Evolutionary conservation across 2,797 vertebrate genomes (phyloP).

Genomic region (Peromyscus aztecus): DNA sequence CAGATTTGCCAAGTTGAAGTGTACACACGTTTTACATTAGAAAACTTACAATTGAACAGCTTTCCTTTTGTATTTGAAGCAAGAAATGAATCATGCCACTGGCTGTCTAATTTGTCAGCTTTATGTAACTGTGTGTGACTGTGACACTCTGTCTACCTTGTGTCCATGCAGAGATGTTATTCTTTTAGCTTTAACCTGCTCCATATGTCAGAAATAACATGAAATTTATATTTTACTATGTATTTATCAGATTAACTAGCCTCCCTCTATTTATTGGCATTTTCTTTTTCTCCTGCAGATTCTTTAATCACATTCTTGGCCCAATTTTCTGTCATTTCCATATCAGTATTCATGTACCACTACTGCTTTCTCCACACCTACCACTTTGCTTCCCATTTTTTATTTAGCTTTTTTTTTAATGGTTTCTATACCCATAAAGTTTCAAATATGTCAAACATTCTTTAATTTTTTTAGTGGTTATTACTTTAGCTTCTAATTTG

Average conservation of each 20-base stretch:
- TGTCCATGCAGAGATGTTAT: not conserved
- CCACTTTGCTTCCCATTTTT: not conserved
- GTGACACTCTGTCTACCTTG: not conserved
- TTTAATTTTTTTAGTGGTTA: not conserved
- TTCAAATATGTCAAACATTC: conserved; percentile 50
- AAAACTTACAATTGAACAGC: not conserved
- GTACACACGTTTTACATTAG: not conserved
- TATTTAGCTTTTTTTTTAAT: conserved; percentile 40
- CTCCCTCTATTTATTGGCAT: not conserved
- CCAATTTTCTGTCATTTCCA: not conserved
- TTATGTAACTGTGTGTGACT: not conserved
- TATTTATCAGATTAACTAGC: not conserved
- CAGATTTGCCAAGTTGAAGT: conserved; percentile 45
- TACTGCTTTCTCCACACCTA: not conserved
- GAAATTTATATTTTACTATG: not conserved
- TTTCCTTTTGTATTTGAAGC: not conserved
- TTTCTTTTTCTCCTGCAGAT: conserved; percentile 45
- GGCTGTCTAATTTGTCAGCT: not conserved
- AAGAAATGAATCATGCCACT: conserved; percentile 3
- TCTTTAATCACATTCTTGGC: not conserved
- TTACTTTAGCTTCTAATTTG: conserved; percentile 50
- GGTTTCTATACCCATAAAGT: not conserved
- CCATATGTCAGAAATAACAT: conserved; percentile 22
- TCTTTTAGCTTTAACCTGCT: not conserved
- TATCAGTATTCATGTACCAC: not conserved